Evolutionary conservation across 2,113 vertebrate species (phyloP), one percentile per base, ranked within the genome.

Genomic region (Nerophis lumbriciformis): DNA sequence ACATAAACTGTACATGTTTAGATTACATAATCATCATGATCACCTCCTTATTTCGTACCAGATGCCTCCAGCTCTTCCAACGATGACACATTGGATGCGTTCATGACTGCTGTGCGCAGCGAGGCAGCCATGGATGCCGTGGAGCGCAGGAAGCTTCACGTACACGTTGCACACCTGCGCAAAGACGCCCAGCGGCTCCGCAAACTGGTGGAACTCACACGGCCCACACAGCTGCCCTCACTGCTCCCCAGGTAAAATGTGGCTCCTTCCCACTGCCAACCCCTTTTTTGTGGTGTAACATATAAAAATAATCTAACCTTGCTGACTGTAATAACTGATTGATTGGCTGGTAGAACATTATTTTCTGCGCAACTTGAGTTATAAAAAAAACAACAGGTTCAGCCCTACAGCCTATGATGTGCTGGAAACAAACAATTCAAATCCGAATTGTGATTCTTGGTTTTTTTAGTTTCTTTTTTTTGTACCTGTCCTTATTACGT

Each of bases 1-100:
- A 5, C 3, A 11, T 38, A 56, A 38, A 11, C 37, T 15, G 6
- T 11, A 39, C 14, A 36, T 14, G 11, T 35, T 2, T 8, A 8
- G 6, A 0, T 49, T 6, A 49, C 14, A 15, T 15, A 6, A 14
- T 15, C 48, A 49, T 49, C n/a, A 11, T 5, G 7, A 19, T 14
- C 19, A 5, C 19, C 8, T 21, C 10, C 10, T 44, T 8, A 28
- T 37, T 48, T 48, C 42, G 9, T 11, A 13, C 54, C 6, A 98
- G 96, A 63, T 69, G 76, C 88, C 1, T 87, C 90, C 6, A 83
- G 90, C 61, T 79, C 90, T 0, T 83, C 89, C 4, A 69, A 90
- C 35, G 95, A 96, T 62, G 97, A 99, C 79, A 88, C 96, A 4
- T 84, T 99, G 83, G 97, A 99, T 15, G 95, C 92, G 2, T 99